Conservation (phyloP, 2,797 vertebrate genomes). For the Podarcis lilfordi region DNA sequence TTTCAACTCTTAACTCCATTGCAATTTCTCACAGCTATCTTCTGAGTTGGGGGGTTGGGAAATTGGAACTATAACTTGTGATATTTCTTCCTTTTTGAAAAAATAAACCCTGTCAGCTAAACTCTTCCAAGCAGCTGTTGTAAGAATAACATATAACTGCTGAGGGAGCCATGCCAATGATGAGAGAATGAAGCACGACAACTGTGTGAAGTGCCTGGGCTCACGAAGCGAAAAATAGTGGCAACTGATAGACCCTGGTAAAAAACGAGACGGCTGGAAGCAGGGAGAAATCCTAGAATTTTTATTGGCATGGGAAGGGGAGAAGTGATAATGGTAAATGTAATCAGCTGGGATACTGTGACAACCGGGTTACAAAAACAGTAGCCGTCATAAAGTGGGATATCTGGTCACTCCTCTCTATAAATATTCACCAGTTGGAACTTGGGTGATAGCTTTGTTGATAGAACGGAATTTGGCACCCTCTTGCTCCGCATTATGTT, state of each 20-base stretch:
- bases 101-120: conserved; percentile 14
- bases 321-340: conserved; percentile 23
- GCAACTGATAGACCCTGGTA: background rate
- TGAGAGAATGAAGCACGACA: conserved; percentile 14
- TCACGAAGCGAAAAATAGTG: background rate
- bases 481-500: background rate
- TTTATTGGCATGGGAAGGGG: background rate
- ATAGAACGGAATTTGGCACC: background rate
- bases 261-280: background rate
- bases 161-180: conserved; percentile 10
- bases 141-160: conserved; percentile 21
- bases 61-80: conserved; percentile 7
- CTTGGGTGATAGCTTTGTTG: conserved; percentile 9
- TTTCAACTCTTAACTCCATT: background rate
- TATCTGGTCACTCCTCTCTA: background rate
- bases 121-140: conserved; percentile 25
- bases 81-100: background rate
- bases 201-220: conserved; percentile 2
- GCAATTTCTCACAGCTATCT: background rate
- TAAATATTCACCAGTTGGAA: conserved; percentile 28
- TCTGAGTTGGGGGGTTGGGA: background rate
- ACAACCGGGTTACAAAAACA: conserved; percentile 1
- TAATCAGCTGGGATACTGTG: conserved; percentile 13
- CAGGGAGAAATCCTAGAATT: conserved; percentile 11
- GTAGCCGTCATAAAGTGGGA: conserved; percentile 26